Base-by-base conservation (phyloP, 2,797 vertebrate genomes). In the Labeo calbasu region DNA sequence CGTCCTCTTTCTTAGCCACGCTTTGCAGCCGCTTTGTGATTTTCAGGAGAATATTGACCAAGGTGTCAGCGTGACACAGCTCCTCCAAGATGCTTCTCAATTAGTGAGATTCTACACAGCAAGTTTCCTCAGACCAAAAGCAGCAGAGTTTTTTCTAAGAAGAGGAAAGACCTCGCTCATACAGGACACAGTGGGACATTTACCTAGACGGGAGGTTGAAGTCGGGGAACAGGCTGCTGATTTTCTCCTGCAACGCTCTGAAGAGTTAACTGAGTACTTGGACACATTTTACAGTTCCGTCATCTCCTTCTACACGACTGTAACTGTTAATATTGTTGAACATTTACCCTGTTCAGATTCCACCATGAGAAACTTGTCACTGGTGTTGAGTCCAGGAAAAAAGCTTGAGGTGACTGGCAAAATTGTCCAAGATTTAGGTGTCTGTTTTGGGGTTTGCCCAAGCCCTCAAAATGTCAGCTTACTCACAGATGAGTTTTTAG, bases 1-100 rank as follows among this genome's bases (percentile, higher is more conserved):
- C 13, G 88, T 94, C 23, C 71, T 93, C 11, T 95, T 95, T 86
- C 91, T 95, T 1, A 83, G 87, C 9, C 78, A 92, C 2, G 43
- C 91, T 0, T 36, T 95, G 79, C 88, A 92, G 51, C 93, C 95
- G 0, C 91, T 95, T 10, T 80, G 72, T 50, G 82, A 78, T 11
- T 89, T 94, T 23, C 89, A 92, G 1, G 86, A 92, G 5, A n/a
- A 86, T 61, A 86, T 92, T 82, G 63, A 87, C 46, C 3, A 15
- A 0, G 81, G 32, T 0, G 25, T 32, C 0, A 86, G 86, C 0
- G 53, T 93, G 40, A 72, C 65, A 0, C 10, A 15, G 8, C 82
- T 93, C 82, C 88, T 95, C 2, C 86, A 89, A 86, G 76, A 90
- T 53, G 82, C 77, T 19, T 85, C 88, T 4, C 9, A 40, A 12